Conservation (phyloP, 2,797 vertebrate species). For the Tenualosa thibaudeaui region DNA sequence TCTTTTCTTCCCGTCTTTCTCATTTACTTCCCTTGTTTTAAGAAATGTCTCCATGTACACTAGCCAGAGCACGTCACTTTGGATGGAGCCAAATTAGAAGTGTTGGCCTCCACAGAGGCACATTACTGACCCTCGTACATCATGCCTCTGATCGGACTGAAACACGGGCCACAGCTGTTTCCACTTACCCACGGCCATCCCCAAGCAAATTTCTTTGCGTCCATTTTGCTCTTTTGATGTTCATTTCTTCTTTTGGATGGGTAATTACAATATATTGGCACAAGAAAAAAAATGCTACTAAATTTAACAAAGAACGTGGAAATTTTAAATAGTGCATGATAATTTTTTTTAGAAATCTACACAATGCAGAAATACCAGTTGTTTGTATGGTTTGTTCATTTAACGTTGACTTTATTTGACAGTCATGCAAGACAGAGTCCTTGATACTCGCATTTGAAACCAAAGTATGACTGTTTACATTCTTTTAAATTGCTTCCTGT, state of each 20-base stretch:
- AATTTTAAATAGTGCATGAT: background rate
- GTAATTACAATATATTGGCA: background rate
- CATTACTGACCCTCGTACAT: slow-evolving; percentile 92
- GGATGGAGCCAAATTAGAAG: slow-evolving; percentile 95
- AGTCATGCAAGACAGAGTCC: slow-evolving; percentile 79
- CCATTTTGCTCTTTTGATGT: background rate
- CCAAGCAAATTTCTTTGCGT: slow-evolving; percentile 38
- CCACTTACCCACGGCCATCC: slow-evolving; percentile 87
- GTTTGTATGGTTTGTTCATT: slow-evolving; percentile 73
- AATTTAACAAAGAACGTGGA: background rate
- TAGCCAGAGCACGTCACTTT: slow-evolving; percentile 86
- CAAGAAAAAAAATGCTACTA: background rate
- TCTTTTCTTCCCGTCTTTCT: background rate
- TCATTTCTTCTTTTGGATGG: background rate
- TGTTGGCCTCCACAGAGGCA: slow-evolving; percentile 88
- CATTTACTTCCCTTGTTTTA: slow-evolving; percentile 84
- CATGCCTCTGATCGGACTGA: slow-evolving; percentile 92
- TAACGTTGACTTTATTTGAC: slow-evolving; percentile 78
- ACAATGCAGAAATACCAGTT: slow-evolving; percentile 69
- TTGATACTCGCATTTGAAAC: slow-evolving; percentile 18
- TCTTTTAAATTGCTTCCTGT: slow-evolving; percentile 76
- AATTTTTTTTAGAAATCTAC: too few species aligned
- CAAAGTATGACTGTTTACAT: slow-evolving; percentile 63
- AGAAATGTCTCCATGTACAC: slow-evolving; percentile 88
- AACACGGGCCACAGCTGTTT: slow-evolving; percentile 93